A percentile compares a stretch with the other conserved stretches of the same genome.
These are phyloP conservation scores for Corythaeola cristata DNA, from an alignment of 2,113 vertebrate genomes.

Conservation along the genomic window DNA sequence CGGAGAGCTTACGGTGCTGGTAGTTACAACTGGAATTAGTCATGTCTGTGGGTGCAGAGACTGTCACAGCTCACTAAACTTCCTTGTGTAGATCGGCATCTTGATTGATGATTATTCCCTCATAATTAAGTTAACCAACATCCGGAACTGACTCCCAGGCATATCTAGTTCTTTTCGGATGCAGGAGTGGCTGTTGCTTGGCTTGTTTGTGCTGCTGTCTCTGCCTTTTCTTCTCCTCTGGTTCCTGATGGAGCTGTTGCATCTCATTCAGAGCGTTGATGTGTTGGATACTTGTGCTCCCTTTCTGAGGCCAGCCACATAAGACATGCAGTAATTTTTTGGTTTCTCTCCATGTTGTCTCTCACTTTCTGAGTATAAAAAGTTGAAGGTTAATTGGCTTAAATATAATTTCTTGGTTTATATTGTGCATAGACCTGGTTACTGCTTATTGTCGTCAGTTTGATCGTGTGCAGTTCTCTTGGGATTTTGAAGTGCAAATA, in stretches of 20 bases:
- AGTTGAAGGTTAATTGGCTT: background rate
- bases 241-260: background rate
- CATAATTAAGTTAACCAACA: background rate
- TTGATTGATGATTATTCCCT: background rate
- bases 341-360: background rate
- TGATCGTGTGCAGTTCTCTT: rapidly evolving
- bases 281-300: background rate
- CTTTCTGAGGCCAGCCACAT: background rate
- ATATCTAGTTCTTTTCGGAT: background rate
- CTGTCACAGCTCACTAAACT: background rate
- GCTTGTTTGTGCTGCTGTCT: background rate
- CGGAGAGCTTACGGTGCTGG: background rate
- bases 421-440: background rate
- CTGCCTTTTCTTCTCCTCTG: background rate
- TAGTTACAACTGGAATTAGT: background rate
- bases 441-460: background rate
- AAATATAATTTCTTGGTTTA: background rate
- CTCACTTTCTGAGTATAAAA: background rate
- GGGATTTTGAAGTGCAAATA: background rate
- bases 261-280: rapidly evolving
- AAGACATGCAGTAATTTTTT: background rate
- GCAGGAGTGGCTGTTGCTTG: background rate
- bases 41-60: background rate
- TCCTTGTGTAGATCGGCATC: background rate
- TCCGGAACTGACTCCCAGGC: background rate